These are phyloP conservation scores for Coremacera marginata DNA, from an alignment of 2,888 invertebrate species.

Conservation along the genomic window DNA sequence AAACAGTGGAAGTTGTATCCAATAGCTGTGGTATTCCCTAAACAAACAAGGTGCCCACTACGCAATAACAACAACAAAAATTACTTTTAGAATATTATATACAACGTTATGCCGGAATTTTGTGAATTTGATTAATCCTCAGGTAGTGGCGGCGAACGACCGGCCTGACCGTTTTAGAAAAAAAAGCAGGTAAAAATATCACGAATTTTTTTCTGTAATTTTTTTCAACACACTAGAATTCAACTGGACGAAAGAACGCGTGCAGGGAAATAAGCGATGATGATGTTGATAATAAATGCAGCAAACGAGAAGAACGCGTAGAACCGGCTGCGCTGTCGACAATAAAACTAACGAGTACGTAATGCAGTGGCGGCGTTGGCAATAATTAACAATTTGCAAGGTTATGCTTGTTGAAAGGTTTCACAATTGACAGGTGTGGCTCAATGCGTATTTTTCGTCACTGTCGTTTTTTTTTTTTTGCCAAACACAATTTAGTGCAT, in stretches of 20 bases:
- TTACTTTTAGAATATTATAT: not conserved
- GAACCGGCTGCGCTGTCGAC: not conserved
- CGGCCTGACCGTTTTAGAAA: no score
- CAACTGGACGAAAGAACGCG: not conserved
- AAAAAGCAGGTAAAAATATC: slow-evolving; percentile 24
- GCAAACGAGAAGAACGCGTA: not conserved
- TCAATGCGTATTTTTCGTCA: not conserved
- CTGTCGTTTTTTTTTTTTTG: not conserved
- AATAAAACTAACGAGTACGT: not conserved
- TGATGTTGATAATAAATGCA: slow-evolving; percentile 15
- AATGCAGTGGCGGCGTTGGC: slow-evolving; percentile 34
- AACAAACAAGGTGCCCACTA: not conserved
- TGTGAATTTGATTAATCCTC: slow-evolving; percentile 13
- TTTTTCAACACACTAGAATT: no score
- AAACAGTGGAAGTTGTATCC: not conserved
- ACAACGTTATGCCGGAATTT: not conserved
- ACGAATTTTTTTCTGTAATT: not conserved
- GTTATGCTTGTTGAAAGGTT: not conserved
- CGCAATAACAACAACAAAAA: not conserved
- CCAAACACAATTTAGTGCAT: not conserved
- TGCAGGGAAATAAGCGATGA: not conserved
- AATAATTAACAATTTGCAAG: slow-evolving; percentile 14
- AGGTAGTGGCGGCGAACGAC: not conserved
- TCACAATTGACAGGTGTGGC: slow-evolving; percentile 26
- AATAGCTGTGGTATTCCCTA: not conserved